phyloP scores from a whole-genome alignment of 2,888 invertebrate species.

The Holacanthella duospinosa region DNA sequence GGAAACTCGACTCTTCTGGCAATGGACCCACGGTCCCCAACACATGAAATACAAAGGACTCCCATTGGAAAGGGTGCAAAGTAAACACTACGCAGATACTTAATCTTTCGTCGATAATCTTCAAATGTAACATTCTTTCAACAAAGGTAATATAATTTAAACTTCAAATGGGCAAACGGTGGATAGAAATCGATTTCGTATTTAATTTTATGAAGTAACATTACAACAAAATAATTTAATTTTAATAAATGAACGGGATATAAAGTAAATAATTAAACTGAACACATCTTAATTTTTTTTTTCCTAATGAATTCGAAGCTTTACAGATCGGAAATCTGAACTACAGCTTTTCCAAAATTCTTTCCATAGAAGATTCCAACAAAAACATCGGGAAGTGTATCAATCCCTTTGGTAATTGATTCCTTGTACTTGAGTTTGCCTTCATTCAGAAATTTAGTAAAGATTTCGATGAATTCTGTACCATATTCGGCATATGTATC shows the following conservation, averaged over 20 bases:
- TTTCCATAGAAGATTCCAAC: constrained; percentile 15
- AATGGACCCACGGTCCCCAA: not conserved
- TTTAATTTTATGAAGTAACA: not conserved
- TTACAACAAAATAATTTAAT: not conserved
- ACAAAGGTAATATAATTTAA: too few relatives aligned
- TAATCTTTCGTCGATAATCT: not conserved
- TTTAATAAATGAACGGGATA: too few relatives aligned
- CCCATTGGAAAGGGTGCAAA: not conserved
- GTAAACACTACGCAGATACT: not conserved
- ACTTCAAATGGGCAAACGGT: not conserved
- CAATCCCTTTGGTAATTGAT: constrained; percentile 8
- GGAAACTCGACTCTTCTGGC: not conserved
- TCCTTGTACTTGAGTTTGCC: constrained; percentile 15
- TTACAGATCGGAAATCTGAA: constrained; percentile 10
- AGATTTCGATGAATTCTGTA: constrained; percentile 4
- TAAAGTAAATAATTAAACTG: too few relatives aligned
- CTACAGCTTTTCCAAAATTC: constrained; percentile 17
- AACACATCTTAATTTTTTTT: too few relatives aligned
- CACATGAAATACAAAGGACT: not conserved
- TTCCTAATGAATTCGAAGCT: too few relatives aligned
- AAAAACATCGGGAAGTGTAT: constrained; percentile 11
- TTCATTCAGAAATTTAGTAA: constrained; percentile 7
- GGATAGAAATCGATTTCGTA: not conserved
- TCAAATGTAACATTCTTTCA: not conserved
- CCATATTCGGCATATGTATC: constrained; percentile 10